phyloP scores from a whole-genome alignment of 1,140 invertebrate genomes.

The Paramacrobiotus metropolitanus region DNA sequence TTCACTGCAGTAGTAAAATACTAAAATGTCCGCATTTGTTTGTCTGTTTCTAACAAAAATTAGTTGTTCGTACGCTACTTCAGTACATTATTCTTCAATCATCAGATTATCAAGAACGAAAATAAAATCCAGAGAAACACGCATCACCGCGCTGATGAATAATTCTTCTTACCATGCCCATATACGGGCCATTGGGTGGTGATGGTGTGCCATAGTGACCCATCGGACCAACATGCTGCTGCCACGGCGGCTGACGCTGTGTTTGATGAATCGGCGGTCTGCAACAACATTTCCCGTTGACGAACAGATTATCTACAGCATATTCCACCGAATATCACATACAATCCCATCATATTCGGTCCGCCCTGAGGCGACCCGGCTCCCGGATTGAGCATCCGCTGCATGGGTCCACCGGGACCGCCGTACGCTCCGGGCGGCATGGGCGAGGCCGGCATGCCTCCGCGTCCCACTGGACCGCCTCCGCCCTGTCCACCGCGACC shows the following conservation, averaged over 20 bases:
- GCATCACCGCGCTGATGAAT: background rate
- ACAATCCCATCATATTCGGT: background rate
- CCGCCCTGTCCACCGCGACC: background rate
- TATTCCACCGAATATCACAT: background rate
- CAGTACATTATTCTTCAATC: no score
- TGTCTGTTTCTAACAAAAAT: no score
- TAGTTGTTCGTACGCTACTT: no score
- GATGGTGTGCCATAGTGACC: background rate
- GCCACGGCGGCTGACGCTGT: background rate
- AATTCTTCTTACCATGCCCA: background rate
- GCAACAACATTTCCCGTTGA: background rate
- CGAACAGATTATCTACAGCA: background rate
- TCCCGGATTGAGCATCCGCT: background rate
- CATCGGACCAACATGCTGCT: background rate
- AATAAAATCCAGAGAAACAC: background rate
- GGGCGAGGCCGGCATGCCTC: background rate
- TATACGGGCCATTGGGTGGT: background rate
- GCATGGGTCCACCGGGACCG: background rate
- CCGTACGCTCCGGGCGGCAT: background rate
- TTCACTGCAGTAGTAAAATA: no score
- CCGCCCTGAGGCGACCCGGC: background rate
- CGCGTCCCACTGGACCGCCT: background rate
- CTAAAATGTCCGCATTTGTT: no score
- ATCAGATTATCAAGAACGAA: background rate
- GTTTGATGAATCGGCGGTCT: background rate